These are phyloP conservation scores for Brienomyrus brachyistius DNA, from an alignment of 2,113 vertebrate species.

Conservation along the genomic window DNA sequence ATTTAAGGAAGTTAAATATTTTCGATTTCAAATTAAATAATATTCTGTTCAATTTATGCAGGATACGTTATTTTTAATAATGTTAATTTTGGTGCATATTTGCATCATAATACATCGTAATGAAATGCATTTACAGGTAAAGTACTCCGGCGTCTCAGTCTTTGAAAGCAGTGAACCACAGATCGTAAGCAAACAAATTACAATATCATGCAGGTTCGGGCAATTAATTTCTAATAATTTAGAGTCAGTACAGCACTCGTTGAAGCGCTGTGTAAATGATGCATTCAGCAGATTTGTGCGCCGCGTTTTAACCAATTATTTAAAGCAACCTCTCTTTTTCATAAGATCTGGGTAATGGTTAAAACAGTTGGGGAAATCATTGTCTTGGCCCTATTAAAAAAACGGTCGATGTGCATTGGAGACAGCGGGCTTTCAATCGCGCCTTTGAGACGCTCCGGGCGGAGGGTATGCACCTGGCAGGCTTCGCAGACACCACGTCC, in stretches of 20 bases:
- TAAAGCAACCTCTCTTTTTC: neutral
- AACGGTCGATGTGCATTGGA: neutral
- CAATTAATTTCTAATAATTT: neutral
- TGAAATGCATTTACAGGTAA: neutral
- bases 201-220: neutral
- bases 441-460: constrained; percentile 1
- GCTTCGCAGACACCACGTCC: constrained; percentile 31
- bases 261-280: neutral
- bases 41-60: neutral
- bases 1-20: neutral
- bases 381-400: neutral
- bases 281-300: neutral
- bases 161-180: neutral
- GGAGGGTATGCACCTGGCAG: constrained; percentile 32
- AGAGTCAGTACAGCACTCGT: neutral
- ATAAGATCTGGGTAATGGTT: neutral
- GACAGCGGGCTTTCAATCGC: neutral
- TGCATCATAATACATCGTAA: neutral
- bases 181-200: neutral
- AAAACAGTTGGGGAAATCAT: neutral
- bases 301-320: neutral
- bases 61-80: neutral
- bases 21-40: neutral
- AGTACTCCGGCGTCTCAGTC: neutral
- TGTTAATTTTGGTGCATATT: neutral